Percentiles rank a stretch among this genome's conserved stretches.
Conservation (phyloP, 2,888 invertebrate species). For the Ophraella communa region DNA sequence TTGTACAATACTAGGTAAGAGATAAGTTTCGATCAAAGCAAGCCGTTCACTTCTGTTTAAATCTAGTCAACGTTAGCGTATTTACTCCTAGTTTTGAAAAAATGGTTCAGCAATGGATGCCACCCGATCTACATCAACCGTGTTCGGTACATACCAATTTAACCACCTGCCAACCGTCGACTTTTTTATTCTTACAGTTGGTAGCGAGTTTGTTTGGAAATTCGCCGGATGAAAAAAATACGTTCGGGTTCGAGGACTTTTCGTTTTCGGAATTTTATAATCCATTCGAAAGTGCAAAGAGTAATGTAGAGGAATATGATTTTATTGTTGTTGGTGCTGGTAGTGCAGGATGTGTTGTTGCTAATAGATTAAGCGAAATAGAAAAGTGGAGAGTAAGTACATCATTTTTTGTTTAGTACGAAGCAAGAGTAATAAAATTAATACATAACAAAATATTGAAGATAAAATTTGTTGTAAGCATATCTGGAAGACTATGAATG, state of each 20-base stretch:
- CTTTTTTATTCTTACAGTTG: conserved; percentile 67
- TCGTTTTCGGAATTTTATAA: conserved; percentile 25
- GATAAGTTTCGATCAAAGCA: not conserved
- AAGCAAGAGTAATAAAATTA: too few relatives aligned
- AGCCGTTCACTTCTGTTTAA: conserved; percentile 10
- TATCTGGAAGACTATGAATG: too few relatives aligned
- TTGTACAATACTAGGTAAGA: not conserved
- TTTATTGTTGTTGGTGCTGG: conserved; percentile 73
- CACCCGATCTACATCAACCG: conserved; percentile 64
- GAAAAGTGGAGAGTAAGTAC: conserved; percentile 66
- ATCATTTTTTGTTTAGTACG: not conserved
- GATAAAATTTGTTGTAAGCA: too few relatives aligned
- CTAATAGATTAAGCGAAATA: conserved; percentile 69
- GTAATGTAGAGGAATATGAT: conserved; percentile 54
- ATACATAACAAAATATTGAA: too few relatives aligned
- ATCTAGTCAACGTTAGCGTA: conserved; percentile 16
- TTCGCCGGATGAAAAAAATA: conserved; percentile 50
- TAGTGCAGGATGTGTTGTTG: conserved; percentile 72
- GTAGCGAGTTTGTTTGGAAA: conserved; percentile 66
- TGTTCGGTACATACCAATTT: conserved; percentile 64
- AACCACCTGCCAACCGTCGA: conserved; percentile 67
- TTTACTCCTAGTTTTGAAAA: not conserved
- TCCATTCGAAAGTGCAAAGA: conserved; percentile 28
- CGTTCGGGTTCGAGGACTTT: conserved; percentile 11
- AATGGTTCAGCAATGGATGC: conserved; percentile 59